Base-by-base conservation (phyloP, 2,888 invertebrate species). In the Dicranocentrus wangi region DNA sequence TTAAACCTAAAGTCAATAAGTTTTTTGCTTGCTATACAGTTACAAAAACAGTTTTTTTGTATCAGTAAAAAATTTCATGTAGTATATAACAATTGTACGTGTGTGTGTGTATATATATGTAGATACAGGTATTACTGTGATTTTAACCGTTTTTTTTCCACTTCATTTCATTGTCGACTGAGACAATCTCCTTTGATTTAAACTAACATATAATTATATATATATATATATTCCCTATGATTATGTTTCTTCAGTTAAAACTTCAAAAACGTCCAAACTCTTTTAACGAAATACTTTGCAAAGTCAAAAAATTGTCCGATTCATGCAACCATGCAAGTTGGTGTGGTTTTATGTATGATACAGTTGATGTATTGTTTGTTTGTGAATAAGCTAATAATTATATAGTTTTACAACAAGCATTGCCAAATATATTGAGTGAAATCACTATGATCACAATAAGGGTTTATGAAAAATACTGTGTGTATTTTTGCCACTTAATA, bases 1-100 rank as follows among this genome's bases (percentile, higher is more conserved):
- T 47, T n/a, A n/a, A 47, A 15, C 3, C 39, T 39, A 47, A 47
- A 47, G 47, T 47, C 47, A 47, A 13, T 47, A 47, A 47, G 13
- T 8, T 13, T 13, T 47, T 10, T 47, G n/a, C 47, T 47, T 32
- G 5, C 32, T 32, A 47, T 47, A 58, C 25, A 58, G 58, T 58
- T 58, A 66, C 53, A 69, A 51, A 47, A 69, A 69, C 43, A 61
- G 61, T 39, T 61, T 51, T 21, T 51, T 47, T 51, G 17, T 73
- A 73, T 73, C 65, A 73, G 73, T 73, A 65, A 73, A 73, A 73
- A 73, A 73, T 17, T 61, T 47, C 69, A 32, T 51, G 19, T 61
- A 23, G 10, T 10, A 17, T 13, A 58, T 32, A 32, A 32, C 23
- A 13, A 21, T 55, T 55, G 21, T 55, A 19, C 21, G 13, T 21